Evolutionary conservation across 2,797 vertebrate genomes (phyloP).

Genomic region (Pitangus sulphuratus): DNA sequence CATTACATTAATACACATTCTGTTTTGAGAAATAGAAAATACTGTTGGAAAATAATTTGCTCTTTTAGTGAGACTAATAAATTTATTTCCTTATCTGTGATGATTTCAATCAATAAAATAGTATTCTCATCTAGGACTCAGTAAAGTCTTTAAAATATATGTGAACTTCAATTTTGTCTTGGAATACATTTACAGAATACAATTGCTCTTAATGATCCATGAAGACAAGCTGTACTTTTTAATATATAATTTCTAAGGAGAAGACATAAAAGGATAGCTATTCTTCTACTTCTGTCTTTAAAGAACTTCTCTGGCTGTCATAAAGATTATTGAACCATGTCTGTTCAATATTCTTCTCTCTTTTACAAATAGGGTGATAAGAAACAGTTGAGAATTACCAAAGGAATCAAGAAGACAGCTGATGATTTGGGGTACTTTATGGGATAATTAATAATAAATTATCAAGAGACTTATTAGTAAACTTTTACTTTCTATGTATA

Average conservation of each 20-base stretch:
- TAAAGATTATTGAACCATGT: background rate
- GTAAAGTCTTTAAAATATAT: background rate
- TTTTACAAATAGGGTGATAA: background rate
- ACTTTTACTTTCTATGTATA: background rate
- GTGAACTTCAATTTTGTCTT: slow-evolving; percentile 1
- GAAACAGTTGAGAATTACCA: background rate
- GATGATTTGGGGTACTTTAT: background rate
- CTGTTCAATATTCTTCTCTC: background rate
- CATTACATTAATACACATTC: background rate
- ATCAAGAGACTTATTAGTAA: background rate
- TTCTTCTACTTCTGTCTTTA: background rate
- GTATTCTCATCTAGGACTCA: background rate
- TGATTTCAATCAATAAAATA: background rate
- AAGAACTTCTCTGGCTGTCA: background rate
- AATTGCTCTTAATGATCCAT: slow-evolving; percentile 9
- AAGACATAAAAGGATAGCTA: background rate
- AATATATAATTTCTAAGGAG: background rate
- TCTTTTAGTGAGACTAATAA: background rate
- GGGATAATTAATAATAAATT: background rate
- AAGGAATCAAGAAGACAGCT: background rate
- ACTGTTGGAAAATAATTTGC: background rate
- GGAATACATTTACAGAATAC: background rate
- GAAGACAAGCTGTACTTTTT: background rate
- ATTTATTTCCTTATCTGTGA: background rate
- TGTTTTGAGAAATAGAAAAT: background rate